Evolutionary conservation across 2,113 vertebrate species (phyloP).

Genomic region (Colaptes auratus): DNA sequence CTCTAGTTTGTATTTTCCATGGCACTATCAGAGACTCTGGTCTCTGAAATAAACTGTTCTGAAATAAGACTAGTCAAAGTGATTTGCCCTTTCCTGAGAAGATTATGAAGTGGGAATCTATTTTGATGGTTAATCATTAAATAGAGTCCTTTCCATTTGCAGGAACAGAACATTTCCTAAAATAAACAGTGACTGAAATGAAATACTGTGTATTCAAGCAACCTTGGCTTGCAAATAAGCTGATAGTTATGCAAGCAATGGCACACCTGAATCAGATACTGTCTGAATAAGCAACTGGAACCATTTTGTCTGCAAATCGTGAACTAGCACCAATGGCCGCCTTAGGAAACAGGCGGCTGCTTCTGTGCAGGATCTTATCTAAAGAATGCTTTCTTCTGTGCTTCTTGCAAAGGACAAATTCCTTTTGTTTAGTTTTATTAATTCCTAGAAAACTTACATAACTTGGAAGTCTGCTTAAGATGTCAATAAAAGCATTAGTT

Average conservation of each 20-base stretch:
- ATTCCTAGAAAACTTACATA: neutral
- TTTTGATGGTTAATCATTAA: conserved; percentile 62
- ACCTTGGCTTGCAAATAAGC: neutral
- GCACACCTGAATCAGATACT: neutral
- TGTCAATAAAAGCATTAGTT: neutral
- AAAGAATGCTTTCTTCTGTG: neutral
- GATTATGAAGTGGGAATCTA: neutral
- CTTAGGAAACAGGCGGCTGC: neutral
- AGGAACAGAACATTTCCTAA: neutral
- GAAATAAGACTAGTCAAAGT: neutral
- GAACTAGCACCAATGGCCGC: neutral
- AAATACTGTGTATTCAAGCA: neutral
- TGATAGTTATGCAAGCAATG: neutral
- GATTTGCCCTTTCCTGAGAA: neutral
- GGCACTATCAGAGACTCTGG: neutral
- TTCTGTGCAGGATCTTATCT: neutral
- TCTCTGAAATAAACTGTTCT: neutral
- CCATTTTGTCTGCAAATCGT: neutral
- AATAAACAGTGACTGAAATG: neutral
- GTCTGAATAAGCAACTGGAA: neutral
- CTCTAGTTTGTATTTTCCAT: neutral
- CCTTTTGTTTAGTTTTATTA: neutral
- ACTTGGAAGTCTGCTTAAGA: neutral
- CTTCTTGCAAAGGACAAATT: neutral
- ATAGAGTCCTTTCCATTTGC: conserved; percentile 17